These are phyloP conservation scores for Dryomyza anilis DNA, from an alignment of 2,888 invertebrate species.

Conservation along the genomic window DNA sequence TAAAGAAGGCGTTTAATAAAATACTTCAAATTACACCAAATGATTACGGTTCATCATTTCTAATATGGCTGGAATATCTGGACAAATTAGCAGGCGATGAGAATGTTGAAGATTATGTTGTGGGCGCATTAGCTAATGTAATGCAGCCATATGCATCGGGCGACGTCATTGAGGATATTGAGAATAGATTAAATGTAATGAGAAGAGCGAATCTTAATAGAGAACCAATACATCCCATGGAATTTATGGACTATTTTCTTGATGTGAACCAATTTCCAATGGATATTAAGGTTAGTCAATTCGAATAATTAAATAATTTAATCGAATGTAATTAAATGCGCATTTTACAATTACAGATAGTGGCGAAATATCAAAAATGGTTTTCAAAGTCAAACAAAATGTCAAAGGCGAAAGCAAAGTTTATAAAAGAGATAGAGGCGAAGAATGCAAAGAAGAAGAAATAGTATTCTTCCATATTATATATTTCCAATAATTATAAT, in stretches of 20 bases:
- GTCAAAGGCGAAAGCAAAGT: constrained; percentile 34
- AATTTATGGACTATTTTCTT: constrained; percentile 52
- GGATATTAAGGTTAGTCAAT: constrained; percentile 44
- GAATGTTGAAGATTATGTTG: constrained; percentile 41
- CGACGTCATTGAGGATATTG: constrained; percentile 52
- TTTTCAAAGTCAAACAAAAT: constrained; percentile 42
- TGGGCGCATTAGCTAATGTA: constrained; percentile 52
- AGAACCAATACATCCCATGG: constrained; percentile 43
- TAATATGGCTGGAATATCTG: constrained; percentile 51
- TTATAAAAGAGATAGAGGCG: constrained; percentile 32
- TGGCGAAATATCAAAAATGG: constrained; percentile 49
- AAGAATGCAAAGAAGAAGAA: neutral
- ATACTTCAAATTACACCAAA: constrained; percentile 52
- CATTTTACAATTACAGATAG: constrained; percentile 35
- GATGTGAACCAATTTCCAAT: constrained; percentile 42
- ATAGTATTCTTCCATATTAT: neutral
- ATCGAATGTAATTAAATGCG: constrained; percentile 6
- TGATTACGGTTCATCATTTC: constrained; percentile 55
- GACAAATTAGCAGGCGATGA: constrained; percentile 43
- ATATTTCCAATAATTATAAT: no score
- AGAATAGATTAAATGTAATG: constrained; percentile 43
- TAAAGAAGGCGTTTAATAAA: constrained; percentile 54
- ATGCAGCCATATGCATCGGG: constrained; percentile 55
- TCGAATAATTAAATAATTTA: neutral
- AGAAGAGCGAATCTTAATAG: constrained; percentile 46